These are phyloP conservation scores for Salvelinus fontinalis DNA, from an alignment of 2,113 vertebrate species.

Conservation along the genomic window DNA sequence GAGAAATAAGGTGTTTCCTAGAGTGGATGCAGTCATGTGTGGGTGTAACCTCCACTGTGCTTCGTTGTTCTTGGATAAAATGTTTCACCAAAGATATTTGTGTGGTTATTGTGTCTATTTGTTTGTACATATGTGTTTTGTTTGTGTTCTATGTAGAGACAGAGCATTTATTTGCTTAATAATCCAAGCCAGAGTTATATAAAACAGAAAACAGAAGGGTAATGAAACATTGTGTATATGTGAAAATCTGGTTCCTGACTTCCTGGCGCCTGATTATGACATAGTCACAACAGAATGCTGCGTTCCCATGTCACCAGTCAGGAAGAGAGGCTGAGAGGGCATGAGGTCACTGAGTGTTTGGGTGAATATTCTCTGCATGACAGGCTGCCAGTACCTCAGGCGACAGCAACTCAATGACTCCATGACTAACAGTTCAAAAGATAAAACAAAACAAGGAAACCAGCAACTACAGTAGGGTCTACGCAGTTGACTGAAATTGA, in stretches of 20 bases:
- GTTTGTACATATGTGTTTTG: not conserved
- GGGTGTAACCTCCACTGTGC: too few relatives aligned
- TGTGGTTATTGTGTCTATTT: not conserved
- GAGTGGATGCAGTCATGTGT: not conserved
- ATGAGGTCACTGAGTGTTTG: slow-evolving; percentile 29
- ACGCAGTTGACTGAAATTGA: not conserved
- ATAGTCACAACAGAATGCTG: slow-evolving; percentile 54
- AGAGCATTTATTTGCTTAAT: slow-evolving; percentile 20
- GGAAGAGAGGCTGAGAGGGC: slow-evolving; percentile 35
- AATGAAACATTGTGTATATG: slow-evolving; percentile 51
- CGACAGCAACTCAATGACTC: not conserved
- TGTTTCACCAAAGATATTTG: not conserved
- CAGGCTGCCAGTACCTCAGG: not conserved
- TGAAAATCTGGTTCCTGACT: slow-evolving; percentile 54
- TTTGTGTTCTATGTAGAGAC: slow-evolving; percentile 29
- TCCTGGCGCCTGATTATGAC: slow-evolving; percentile 61
- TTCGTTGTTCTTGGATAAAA: too few relatives aligned
- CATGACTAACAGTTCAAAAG: slow-evolving; percentile 2
- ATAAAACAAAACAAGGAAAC: not conserved
- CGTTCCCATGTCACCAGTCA: slow-evolving; percentile 29
- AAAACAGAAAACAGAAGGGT: slow-evolving; percentile 40
- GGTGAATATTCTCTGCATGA: not conserved
- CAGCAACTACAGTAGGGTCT: not conserved
- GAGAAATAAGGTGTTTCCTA: not conserved
- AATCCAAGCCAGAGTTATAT: slow-evolving; percentile 25